Percentiles rank a stretch among this genome's conserved stretches.
phyloP scores from a whole-genome alignment of 1,140 invertebrate genomes.

The Halictus rubicundus region DNA sequence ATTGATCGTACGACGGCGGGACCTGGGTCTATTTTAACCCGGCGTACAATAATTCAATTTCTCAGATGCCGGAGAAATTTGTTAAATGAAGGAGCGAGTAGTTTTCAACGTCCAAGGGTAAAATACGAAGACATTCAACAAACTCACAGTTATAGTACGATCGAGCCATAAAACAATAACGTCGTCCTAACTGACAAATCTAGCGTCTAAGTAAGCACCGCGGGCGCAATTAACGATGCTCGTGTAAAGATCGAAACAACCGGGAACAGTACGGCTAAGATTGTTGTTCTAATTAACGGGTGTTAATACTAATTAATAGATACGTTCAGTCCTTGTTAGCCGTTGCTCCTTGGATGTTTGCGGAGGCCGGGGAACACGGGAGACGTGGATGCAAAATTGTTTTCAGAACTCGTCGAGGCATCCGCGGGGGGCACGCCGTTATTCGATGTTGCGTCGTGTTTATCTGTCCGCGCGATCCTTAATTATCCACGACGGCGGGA shows the following conservation, averaged over 20 bases:
- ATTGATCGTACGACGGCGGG: too few species aligned
- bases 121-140: too few species aligned
- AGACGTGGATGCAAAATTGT: not conserved
- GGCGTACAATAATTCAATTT: too few species aligned
- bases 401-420: conserved; percentile 27
- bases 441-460: conserved; percentile 32
- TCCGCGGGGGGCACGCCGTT: not conserved
- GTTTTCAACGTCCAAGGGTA: too few species aligned
- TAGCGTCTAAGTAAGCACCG: too few species aligned
- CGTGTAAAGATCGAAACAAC: conserved; percentile 20
- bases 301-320: conserved; percentile 40
- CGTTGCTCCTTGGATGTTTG: conserved; percentile 4
- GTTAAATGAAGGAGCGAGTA: too few species aligned
- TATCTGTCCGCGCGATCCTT: conserved; percentile 37
- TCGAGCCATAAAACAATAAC: too few species aligned
- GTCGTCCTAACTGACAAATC: too few species aligned
- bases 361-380: not conserved
- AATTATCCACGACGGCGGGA: conserved; percentile 57
- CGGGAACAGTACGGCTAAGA: not conserved
- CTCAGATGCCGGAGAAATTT: too few species aligned
- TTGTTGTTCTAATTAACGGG: conserved; percentile 22
- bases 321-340: not conserved
- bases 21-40: too few species aligned
- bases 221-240: conserved; percentile 29
- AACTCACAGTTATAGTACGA: too few species aligned